Percentiles rank a stretch among this genome's conserved stretches.
phyloP scores from a whole-genome alignment of 2,797 vertebrate species.

The Myoxocephalus aenaeus region DNA sequence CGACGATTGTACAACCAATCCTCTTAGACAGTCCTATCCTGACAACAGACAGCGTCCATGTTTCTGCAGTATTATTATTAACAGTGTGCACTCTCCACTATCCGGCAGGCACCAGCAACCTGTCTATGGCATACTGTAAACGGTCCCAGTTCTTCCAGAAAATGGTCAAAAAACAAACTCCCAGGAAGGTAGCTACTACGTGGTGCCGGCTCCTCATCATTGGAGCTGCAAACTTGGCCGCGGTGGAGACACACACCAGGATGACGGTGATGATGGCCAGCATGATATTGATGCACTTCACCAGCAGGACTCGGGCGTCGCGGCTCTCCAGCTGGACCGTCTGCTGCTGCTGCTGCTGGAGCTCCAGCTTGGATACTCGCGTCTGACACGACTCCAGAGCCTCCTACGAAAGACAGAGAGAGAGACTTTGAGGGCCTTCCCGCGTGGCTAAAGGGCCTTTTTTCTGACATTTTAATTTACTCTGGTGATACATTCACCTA shows the following conservation, averaged over 20 bases:
- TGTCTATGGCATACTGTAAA: conserved; percentile 83
- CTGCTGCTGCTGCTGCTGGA: conserved; percentile 95
- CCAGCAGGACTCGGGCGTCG: conserved; percentile 90
- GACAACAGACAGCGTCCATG: conserved; percentile 32
- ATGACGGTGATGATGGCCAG: conserved; percentile 96
- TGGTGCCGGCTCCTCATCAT: conserved; percentile 93
- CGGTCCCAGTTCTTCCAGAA: conserved; percentile 97
- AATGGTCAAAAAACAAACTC: conserved; percentile 88
- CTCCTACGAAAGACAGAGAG: conserved; percentile 82
- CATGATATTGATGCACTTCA: conserved; percentile 97
- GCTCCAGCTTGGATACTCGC: conserved; percentile 94
- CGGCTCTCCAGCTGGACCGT: conserved; percentile 93
- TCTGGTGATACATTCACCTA: conserved; percentile 5
- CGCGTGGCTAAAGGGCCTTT: conserved; percentile 11
- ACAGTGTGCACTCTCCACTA: not conserved
- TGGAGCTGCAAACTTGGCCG: conserved; percentile 94
- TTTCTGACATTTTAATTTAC: conserved; percentile 35
- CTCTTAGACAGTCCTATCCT: conserved; percentile 49
- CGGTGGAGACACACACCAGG: conserved; percentile 96
- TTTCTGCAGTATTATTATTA: conserved; percentile 14
- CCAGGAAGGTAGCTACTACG: conserved; percentile 88
- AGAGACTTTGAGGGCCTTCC: not conserved
- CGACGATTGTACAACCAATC: conserved; percentile 82
- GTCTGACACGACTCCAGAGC: conserved; percentile 97
- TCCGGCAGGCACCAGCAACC: conserved; percentile 88